phyloP scores from a whole-genome alignment of 2,113 vertebrate genomes.

The Mesocricetus auratus region DNA sequence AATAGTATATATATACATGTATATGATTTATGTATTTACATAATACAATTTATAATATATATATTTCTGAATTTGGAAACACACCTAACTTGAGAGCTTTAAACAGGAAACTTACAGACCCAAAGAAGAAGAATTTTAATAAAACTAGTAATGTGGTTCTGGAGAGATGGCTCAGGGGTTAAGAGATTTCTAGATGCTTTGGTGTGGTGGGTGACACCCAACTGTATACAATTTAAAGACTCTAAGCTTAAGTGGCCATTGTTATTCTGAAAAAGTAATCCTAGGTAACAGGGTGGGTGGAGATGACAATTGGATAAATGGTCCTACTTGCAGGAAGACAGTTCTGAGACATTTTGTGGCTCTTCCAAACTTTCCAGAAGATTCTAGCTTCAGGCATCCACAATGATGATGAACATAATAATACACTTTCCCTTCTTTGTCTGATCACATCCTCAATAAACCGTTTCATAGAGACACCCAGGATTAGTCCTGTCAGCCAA shows the following conservation, averaged over 20 bases:
- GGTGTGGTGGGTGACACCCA: background rate
- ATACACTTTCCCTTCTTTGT: background rate
- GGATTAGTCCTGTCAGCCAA: background rate
- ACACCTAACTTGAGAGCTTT: background rate
- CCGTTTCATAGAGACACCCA: background rate
- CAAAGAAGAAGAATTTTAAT: background rate
- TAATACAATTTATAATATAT: background rate
- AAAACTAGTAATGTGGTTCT: background rate
- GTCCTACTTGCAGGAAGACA: background rate
- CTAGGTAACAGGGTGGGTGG: background rate
- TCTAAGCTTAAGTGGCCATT: background rate
- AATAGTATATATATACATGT: background rate
- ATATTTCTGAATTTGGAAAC: background rate
- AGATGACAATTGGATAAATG: background rate
- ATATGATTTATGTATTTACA: background rate
- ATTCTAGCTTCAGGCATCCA: background rate
- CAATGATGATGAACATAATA: background rate
- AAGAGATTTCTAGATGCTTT: background rate
- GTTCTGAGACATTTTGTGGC: background rate
- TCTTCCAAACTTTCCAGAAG: background rate
- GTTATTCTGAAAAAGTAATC: background rate
- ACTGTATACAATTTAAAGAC: background rate
- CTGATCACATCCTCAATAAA: background rate
- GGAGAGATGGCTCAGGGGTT: background rate
- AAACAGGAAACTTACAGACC: constrained; percentile 1